Evolutionary conservation across 2,888 invertebrate species (phyloP).

Genomic region (Itoplectis maculator): DNA sequence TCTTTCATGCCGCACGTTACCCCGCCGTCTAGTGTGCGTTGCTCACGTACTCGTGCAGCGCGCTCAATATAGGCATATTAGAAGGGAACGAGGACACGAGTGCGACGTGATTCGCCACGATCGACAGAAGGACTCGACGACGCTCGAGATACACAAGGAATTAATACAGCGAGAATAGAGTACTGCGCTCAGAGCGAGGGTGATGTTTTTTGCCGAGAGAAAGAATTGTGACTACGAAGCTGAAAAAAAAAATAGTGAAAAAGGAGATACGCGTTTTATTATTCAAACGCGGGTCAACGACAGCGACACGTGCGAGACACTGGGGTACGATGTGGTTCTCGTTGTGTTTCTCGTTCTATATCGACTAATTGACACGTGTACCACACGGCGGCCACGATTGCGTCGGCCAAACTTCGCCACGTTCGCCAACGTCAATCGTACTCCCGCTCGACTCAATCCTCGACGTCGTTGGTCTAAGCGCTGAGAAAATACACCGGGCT

Average conservation of each 20-base stretch:
- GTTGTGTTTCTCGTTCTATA: slow-evolving; percentile 72
- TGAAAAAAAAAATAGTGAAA: slow-evolving; percentile 50
- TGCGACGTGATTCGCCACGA: slow-evolving; percentile 69
- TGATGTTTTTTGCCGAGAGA: background rate
- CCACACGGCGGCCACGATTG: slow-evolving; percentile 50
- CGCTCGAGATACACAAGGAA: slow-evolving; percentile 54
- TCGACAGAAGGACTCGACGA: slow-evolving; percentile 50
- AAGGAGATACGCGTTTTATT: slow-evolving; percentile 52
- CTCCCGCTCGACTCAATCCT: slow-evolving; percentile 42
- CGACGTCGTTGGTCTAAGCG: slow-evolving; percentile 8
- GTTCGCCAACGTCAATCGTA: slow-evolving; percentile 54
- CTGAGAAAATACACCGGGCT: slow-evolving; percentile 19
- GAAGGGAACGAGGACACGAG: slow-evolving; percentile 49
- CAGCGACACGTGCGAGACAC: slow-evolving; percentile 56
- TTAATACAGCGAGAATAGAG: slow-evolving; percentile 61
- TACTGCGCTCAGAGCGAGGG: slow-evolving; percentile 24
- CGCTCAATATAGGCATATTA: background rate
- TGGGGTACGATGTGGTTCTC: slow-evolving; percentile 40
- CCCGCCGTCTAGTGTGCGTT: slow-evolving; percentile 35
- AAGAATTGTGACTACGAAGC: slow-evolving; percentile 24
- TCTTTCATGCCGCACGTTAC: slow-evolving; percentile 58
- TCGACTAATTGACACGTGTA: slow-evolving; percentile 78
- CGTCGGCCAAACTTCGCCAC: slow-evolving; percentile 54
- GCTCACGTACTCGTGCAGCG: slow-evolving; percentile 61
- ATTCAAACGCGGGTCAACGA: slow-evolving; percentile 51